Percentiles rank a stretch among this genome's conserved stretches.
These are phyloP conservation scores for Globodera rostochiensis DNA, from an alignment of 1,140 invertebrate species.

Conservation along the genomic window DNA sequence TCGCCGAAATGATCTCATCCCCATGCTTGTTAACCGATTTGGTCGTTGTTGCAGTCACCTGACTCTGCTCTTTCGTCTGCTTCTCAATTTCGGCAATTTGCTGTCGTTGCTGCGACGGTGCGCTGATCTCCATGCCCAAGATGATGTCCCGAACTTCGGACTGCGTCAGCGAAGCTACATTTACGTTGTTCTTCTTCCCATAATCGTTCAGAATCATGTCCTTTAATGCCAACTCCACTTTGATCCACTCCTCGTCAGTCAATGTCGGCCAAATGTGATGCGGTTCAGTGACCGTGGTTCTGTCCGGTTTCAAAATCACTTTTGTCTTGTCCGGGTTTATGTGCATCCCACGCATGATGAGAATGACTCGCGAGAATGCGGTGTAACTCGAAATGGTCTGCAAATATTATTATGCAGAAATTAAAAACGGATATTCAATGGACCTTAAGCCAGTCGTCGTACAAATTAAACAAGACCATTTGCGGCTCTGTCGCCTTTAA, in stretches of 20 bases:
- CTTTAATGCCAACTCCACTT: constrained; percentile 95
- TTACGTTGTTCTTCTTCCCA: constrained; percentile 99
- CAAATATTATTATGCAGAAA: constrained; percentile 38
- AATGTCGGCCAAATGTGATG: constrained; percentile 99
- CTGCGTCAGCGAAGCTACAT: constrained; percentile 95
- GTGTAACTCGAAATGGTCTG: constrained; percentile 62
- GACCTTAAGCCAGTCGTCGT: constrained; percentile 96
- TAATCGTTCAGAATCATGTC: constrained; percentile 98
- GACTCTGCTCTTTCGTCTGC: constrained; percentile 98
- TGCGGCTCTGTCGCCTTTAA: constrained; percentile 98
- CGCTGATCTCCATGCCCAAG: constrained; percentile 98
- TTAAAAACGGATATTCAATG: constrained; percentile 38
- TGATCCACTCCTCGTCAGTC: constrained; percentile 98
- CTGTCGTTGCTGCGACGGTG: constrained; percentile 94
- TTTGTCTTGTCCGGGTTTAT: constrained; percentile 99
- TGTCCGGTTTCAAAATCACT: constrained; percentile 95
- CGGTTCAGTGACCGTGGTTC: constrained; percentile 95
- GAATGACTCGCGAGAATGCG: constrained; percentile 94
- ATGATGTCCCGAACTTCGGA: constrained; percentile 99
- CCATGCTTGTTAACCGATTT: constrained; percentile 98
- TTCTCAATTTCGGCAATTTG: constrained; percentile 99
- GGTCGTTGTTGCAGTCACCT: constrained; percentile 84
- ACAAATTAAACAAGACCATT: constrained; percentile 99
- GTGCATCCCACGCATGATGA: constrained; percentile 92
- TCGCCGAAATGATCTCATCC: constrained; percentile 98